These are phyloP conservation scores for Tragelaphus imberbis DNA, from an alignment of 2,113 vertebrate species.

Conservation along the genomic window DNA sequence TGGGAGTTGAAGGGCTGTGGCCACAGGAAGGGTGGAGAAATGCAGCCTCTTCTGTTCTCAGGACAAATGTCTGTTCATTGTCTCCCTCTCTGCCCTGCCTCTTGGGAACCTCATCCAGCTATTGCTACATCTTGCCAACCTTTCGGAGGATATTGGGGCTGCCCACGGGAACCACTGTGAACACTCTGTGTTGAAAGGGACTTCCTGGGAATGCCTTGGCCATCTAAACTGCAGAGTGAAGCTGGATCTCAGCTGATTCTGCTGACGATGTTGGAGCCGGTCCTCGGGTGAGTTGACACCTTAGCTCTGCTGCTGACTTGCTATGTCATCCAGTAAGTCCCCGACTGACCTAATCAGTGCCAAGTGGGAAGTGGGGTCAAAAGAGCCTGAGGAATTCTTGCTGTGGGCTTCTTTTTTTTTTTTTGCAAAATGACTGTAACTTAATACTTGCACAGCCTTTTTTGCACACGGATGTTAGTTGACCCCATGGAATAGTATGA, in stretches of 20 bases:
- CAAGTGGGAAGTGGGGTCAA: neutral
- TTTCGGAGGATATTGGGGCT: neutral
- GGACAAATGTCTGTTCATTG: neutral
- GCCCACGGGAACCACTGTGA: neutral
- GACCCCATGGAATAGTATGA: neutral
- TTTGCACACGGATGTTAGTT: neutral
- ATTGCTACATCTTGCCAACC: neutral
- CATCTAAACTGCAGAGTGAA: neutral
- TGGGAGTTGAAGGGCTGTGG: neutral
- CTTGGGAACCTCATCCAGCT: neutral
- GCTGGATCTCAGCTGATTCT: neutral
- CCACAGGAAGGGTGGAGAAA: neutral
- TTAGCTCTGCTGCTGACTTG: neutral
- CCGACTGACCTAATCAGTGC: neutral
- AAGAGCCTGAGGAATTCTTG: neutral
- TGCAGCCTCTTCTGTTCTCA: neutral
- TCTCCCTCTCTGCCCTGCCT: neutral
- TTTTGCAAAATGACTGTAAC: neutral
- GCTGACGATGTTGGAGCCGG: accelerated
- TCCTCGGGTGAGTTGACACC: neutral
- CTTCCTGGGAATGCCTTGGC: neutral
- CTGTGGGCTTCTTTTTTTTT: neutral
- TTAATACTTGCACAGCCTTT: neutral
- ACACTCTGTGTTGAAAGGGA: neutral
- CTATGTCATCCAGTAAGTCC: constrained; percentile 5